Evolutionary conservation across 2,888 invertebrate genomes (phyloP).

Genomic region (Lathronympha strigana): DNA sequence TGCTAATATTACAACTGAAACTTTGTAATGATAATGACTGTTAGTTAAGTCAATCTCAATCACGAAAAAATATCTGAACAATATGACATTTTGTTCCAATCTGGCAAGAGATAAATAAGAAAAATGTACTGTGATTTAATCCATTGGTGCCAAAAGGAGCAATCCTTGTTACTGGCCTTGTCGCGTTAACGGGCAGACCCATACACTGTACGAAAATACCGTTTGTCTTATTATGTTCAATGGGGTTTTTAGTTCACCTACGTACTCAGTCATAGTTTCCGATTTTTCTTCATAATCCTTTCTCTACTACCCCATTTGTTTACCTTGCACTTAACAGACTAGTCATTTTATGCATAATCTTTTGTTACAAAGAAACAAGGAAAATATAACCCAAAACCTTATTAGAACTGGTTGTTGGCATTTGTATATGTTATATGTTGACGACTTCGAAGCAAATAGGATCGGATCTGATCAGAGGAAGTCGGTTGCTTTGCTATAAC

Average conservation of each 20-base stretch:
- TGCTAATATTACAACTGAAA: no score
- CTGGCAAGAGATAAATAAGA: no score
- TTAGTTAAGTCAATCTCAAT: no score
- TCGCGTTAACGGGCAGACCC: constrained; percentile 70
- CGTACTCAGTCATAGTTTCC: constrained; percentile 43
- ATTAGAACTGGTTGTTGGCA: no score
- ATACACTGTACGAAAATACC: constrained; percentile 69
- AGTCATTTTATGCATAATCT: not conserved
- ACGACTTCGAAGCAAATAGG: not conserved
- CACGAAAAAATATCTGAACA: no score
- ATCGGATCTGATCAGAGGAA: not conserved
- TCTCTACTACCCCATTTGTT: constrained; percentile 32
- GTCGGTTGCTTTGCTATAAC: not conserved
- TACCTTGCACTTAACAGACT: constrained; percentile 16
- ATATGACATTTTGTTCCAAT: no score
- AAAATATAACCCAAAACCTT: no score
- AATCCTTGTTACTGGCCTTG: constrained; percentile 60
- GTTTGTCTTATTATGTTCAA: constrained; percentile 71
- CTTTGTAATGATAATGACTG: no score
- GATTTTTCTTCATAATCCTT: constrained; percentile 40
- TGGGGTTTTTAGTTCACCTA: constrained; percentile 68
- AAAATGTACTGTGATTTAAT: not conserved
- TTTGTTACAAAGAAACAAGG: not conserved
- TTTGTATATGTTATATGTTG: no score
- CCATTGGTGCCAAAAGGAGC: constrained; percentile 15